These are phyloP conservation scores for Notoglanidium macrostoma DNA, from an alignment of 2,797 vertebrate genomes.

Conservation along the genomic window DNA sequence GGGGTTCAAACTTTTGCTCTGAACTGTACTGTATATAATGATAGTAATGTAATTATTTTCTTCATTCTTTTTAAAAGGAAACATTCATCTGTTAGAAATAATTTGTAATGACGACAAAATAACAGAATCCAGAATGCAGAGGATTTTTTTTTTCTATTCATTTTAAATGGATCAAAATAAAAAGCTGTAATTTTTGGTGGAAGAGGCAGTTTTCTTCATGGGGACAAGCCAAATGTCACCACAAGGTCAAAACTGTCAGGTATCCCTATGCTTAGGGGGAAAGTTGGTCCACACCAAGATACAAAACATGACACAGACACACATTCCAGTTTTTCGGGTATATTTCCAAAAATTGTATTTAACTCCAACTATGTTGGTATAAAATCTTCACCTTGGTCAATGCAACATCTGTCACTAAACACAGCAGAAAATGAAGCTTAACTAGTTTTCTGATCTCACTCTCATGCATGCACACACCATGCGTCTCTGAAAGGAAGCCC, in stretches of 20 bases:
- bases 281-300: neutral
- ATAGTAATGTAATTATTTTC: neutral
- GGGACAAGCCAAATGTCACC: neutral
- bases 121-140: neutral
- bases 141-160: neutral
- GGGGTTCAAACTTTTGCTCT: neutral
- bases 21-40: neutral
- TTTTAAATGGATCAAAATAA: too few species aligned
- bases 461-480: slow-evolving; percentile 69
- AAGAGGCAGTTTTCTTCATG: too few species aligned
- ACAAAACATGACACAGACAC: neutral
- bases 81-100: neutral
- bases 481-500: slow-evolving; percentile 81
- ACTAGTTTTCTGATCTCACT: neutral
- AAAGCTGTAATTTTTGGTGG: neutral
- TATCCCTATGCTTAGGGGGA: neutral
- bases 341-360: neutral
- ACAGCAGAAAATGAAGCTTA: neutral
- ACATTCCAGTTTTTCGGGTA: neutral
- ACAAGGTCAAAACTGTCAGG: neutral
- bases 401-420: neutral
- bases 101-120: neutral
- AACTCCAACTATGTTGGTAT: neutral
- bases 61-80: neutral
- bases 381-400: neutral